These are phyloP conservation scores for Galerucella nymphaeae DNA, from an alignment of 2,888 invertebrate genomes.

Conservation along the genomic window DNA sequence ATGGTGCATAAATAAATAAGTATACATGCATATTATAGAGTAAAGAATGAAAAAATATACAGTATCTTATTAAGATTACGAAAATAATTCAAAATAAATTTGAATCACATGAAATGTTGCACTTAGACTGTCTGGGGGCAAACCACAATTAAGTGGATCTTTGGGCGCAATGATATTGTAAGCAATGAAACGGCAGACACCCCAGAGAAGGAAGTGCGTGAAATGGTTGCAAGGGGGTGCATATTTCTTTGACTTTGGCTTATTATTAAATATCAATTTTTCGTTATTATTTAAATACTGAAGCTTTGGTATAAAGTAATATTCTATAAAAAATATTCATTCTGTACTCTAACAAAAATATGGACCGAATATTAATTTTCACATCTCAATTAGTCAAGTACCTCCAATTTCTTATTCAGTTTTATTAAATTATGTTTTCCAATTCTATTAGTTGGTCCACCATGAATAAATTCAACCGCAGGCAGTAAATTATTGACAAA, in stretches of 20 bases:
- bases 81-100: slow-evolving; percentile 8
- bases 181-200: no score
- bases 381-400: neutral
- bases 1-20: neutral
- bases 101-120: no score
- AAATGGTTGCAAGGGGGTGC: no score
- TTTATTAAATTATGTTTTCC: neutral
- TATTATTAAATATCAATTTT: no score
- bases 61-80: slow-evolving; percentile 16
- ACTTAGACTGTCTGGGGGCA: no score
- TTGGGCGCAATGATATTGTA: no score
- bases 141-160: no score
- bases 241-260: no score
- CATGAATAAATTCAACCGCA: neutral
- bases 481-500: slow-evolving; percentile 18
- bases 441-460: neutral
- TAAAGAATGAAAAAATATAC: slow-evolving; percentile 3
- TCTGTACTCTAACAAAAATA: neutral
- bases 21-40: slow-evolving; percentile 15
- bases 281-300: neutral
- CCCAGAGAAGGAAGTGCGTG: no score
- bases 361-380: neutral
- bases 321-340: neutral
- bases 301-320: neutral
- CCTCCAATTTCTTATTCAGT: no score